Evolutionary conservation across 1,140 invertebrate genomes (phyloP), one percentile per base, ranked within the genome.

Genomic region (Drosophila tani): DNA sequence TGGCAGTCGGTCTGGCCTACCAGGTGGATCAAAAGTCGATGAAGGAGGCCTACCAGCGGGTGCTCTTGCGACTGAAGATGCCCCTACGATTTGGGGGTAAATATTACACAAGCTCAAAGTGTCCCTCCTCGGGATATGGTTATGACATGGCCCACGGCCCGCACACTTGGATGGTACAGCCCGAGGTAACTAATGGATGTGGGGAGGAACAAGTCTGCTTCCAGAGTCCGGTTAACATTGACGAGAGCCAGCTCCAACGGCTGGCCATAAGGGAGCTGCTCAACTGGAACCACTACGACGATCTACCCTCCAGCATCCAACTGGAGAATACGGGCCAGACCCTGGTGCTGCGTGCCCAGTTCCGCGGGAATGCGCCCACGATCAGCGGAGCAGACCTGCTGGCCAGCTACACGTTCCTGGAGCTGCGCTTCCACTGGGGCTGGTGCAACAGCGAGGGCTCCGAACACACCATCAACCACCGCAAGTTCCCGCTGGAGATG

Each of bases 401-500:
- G 15, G 82, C 92, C 19, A 76, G 80, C 12, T 95, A 95, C 53
- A 91, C 93, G 15, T 94, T 95, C 38, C 82, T 93, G 11, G 93
- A 94, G 38, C 69, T 94, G 12, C 81, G 93, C 17, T 95, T 95
- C 53, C 94, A 93, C 19, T 95, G 95, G 95, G 94, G 95, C 24
- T 93, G 93, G 29, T 93, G 91, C 32, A 93, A 95, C 51, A 92
- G 93, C 32, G 94, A 94, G 66, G 95, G 95, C 15, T 95, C 94
- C 11, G 94, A 95, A 75, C 95, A 95, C 56, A 94, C 94, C 17
- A 68, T 95, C 0, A 93, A 95, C 62, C 92, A 93, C 57, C 78
- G 92, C 15, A 93, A 93, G 68, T 95, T 91, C 79, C 93, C 94
- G 1, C 91, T 95, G 81, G 94, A 95, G 75, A 75, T 95, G 60